phyloP scores from a whole-genome alignment of 1,140 invertebrate species.

The Drosophila arizonae region DNA sequence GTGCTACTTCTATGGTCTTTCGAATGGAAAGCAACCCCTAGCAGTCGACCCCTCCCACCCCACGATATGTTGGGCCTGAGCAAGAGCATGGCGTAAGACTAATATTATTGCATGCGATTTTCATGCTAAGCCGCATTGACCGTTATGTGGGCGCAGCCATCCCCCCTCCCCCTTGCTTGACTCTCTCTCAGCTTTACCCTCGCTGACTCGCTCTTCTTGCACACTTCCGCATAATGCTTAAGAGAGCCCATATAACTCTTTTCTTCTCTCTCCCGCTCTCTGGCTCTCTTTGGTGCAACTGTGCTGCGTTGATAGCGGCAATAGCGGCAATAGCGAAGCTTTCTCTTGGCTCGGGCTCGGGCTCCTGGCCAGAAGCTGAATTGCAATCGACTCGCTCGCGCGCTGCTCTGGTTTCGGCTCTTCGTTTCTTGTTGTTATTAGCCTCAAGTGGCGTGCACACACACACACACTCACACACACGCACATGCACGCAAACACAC shows the following conservation, averaged over 20 bases:
- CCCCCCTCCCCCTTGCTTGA: too few species aligned
- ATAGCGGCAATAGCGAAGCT: constrained; percentile 40
- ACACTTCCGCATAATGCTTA: constrained; percentile 32
- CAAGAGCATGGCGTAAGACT: not conserved
- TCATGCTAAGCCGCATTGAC: constrained; percentile 33
- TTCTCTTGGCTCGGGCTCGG: constrained; percentile 41
- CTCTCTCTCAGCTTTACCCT: not conserved
- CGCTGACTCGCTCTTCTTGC: not conserved
- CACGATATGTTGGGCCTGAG: not conserved
- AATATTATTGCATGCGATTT: constrained; percentile 60
- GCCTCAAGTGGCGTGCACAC: constrained; percentile 70
- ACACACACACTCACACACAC: constrained; percentile 7
- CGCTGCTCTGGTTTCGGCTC: constrained; percentile 35
- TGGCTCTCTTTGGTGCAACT: constrained; percentile 13
- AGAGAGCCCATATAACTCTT: constrained; percentile 28
- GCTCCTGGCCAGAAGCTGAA: constrained; percentile 62
- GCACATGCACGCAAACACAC: not conserved
- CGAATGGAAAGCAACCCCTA: constrained; percentile 25
- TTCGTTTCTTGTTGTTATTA: constrained; percentile 66
- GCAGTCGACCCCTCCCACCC: not conserved
- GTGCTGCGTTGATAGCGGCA: constrained; percentile 37
- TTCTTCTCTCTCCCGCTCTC: constrained; percentile 4
- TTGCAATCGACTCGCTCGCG: constrained; percentile 69
- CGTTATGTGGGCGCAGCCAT: constrained; percentile 35
- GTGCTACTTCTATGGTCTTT: constrained; percentile 3